Evolutionary conservation across 1,140 invertebrate genomes (phyloP).

Genomic region (Rhagoletis zephyria): DNA sequence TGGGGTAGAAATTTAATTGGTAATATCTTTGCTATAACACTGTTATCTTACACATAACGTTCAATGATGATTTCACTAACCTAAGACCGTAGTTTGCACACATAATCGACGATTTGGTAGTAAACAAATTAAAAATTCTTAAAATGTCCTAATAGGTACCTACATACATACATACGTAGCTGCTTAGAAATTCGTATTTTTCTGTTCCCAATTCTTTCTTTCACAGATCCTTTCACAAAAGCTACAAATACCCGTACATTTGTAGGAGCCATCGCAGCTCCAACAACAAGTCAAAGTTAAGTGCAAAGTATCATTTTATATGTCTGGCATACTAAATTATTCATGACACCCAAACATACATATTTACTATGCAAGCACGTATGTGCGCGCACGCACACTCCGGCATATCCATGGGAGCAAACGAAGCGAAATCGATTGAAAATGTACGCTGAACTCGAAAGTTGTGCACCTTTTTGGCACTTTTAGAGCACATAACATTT

Average conservation of each 20-base stretch:
- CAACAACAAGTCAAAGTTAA: slow-evolving; percentile 11
- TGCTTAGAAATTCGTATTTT: neutral
- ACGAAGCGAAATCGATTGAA: neutral
- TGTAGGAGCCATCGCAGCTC: neutral
- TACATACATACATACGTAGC: neutral
- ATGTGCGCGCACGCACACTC: neutral
- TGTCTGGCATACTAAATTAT: slow-evolving; percentile 37
- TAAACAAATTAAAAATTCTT: too few relatives aligned
- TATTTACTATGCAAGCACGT: neutral
- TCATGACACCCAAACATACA: slow-evolving; percentile 19
- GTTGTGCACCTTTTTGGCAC: slow-evolving; percentile 27
- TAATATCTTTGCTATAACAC: too few relatives aligned
- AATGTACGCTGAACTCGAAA: neutral
- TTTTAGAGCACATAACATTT: slow-evolving; percentile 44
- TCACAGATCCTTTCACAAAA: neutral
- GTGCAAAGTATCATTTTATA: slow-evolving; percentile 45
- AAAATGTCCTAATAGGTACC: too few relatives aligned
- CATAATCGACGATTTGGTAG: too few relatives aligned
- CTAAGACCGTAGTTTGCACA: too few relatives aligned
- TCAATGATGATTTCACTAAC: too few relatives aligned
- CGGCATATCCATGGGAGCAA: neutral
- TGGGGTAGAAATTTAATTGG: too few relatives aligned
- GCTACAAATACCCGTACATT: neutral
- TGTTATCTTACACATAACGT: too few relatives aligned
- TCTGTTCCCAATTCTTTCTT: neutral